A percentile compares a stretch with the other conserved stretches of the same genome.
phyloP scores from a whole-genome alignment of 2,888 invertebrate genomes.

The Caenorhabditis macrosperma region DNA sequence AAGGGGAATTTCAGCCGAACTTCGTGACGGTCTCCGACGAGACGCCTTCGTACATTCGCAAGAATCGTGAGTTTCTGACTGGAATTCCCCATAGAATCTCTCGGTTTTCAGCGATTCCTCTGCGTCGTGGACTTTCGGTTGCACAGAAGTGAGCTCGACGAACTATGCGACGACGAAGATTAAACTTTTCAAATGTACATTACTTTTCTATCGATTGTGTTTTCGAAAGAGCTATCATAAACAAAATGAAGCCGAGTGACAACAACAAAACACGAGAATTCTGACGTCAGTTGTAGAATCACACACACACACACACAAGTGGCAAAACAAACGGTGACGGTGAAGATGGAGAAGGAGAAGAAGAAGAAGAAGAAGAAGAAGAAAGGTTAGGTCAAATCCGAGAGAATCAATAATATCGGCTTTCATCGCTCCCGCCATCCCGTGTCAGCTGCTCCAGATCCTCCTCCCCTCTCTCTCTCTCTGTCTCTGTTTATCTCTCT shows the following conservation, averaged over 20 bases:
- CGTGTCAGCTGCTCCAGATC: conserved; percentile 39
- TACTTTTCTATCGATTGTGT: neutral
- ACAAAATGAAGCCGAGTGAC: neutral
- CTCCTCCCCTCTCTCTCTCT: too few species aligned
- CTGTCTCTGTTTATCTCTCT: neutral
- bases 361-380: conserved; percentile 4
- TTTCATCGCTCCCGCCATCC: conserved; percentile 16
- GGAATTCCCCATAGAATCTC: neutral
- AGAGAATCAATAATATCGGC: conserved; percentile 43
- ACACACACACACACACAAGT: neutral
- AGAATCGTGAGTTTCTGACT: conserved; percentile 32
- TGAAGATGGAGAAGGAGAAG: too few species aligned
- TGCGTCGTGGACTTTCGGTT: conserved; percentile 34
- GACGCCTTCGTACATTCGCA: conserved; percentile 7
- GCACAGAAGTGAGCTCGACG: conserved; percentile 17
- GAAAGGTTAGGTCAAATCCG: conserved; percentile 41
- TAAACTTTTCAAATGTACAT: neutral
- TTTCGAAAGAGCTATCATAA: neutral
- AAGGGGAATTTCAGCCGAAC: conserved; percentile 36
- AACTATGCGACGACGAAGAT: too few species aligned
- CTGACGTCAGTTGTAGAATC: conserved; percentile 37
- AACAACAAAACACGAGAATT: conserved; percentile 12
- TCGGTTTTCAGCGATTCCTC: conserved; percentile 43
- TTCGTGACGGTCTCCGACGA: conserved; percentile 40
- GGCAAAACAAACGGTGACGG: conserved; percentile 34